Percentiles rank a stretch among this genome's conserved stretches.
These are phyloP conservation scores for Umimayanthus kanabou DNA, from an alignment of 92 coral and sea anemone genomes.

Conservation along the genomic window DNA sequence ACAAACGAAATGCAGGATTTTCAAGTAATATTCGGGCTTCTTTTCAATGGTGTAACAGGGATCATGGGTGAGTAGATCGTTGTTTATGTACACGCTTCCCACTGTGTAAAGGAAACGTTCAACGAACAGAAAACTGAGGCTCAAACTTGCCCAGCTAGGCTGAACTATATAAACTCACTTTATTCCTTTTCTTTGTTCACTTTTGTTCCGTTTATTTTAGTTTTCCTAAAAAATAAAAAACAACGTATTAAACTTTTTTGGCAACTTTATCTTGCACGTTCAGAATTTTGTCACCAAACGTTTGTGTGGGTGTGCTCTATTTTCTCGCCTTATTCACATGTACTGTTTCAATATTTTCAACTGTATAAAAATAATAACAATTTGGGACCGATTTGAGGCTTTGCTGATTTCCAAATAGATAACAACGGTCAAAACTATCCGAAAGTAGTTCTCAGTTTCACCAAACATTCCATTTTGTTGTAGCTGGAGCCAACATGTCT, in stretches of 20 bases:
- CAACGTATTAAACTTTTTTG: background rate
- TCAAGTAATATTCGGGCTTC: slow-evolving; percentile 82
- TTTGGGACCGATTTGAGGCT: no score
- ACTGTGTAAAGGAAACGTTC: no score
- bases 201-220: background rate
- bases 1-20: slow-evolving; percentile 43
- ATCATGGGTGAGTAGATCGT: slow-evolving; percentile 79
- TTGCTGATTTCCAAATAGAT: no score
- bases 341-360: no score
- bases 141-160: no score
- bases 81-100: background rate
- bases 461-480: background rate
- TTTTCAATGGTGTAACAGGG: slow-evolving; percentile 98
- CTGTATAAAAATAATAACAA: no score
- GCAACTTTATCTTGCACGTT: background rate
- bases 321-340: background rate
- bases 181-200: no score
- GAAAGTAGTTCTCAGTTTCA: background rate
- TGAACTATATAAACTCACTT: no score
- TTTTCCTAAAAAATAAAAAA: background rate
- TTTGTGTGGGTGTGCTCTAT: background rate
- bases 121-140: no score
- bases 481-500: slow-evolving; percentile 98
- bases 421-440: no score
- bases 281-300: background rate